Evolutionary conservation across 2,888 invertebrate species (phyloP).

Genomic region (Drosophila mercatorum): DNA sequence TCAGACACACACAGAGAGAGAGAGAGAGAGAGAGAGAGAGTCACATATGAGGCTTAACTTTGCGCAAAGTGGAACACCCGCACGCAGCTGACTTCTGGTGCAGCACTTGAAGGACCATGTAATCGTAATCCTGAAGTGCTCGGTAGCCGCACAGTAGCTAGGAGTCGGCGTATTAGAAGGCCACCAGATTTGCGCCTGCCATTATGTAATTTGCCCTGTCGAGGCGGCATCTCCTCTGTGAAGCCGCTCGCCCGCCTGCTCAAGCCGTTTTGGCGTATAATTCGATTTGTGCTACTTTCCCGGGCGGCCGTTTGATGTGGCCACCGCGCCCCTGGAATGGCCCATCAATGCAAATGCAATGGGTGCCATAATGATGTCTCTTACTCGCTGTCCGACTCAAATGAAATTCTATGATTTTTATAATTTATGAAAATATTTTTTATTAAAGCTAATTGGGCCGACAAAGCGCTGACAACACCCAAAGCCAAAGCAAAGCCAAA

Average conservation of each 20-base stretch:
- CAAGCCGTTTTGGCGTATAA: constrained; percentile 46
- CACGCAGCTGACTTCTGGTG: constrained; percentile 63
- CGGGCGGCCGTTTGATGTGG: constrained; percentile 60
- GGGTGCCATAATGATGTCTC: constrained; percentile 36
- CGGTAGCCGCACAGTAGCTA: constrained; percentile 56
- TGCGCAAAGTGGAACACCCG: constrained; percentile 74
- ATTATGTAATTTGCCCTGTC: constrained; percentile 79
- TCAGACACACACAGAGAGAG: constrained; percentile 30
- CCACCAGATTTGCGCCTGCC: constrained; percentile 63
- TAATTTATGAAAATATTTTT: constrained; percentile 71
- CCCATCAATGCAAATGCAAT: constrained; percentile 69
- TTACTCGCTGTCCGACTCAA: constrained; percentile 16
- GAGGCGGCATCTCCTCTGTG: constrained; percentile 36
- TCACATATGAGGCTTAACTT: constrained; percentile 57
- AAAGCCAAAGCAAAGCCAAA: background rate
- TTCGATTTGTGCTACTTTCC: constrained; percentile 75
- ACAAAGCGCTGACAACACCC: constrained; percentile 39
- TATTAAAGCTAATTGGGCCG: constrained; percentile 74
- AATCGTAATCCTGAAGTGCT: constrained; percentile 59
- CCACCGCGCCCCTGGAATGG: constrained; percentile 34
- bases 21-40: constrained; percentile 29
- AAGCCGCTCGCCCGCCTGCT: constrained; percentile 14
- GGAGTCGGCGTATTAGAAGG: constrained; percentile 23
- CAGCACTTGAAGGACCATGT: constrained; percentile 62
- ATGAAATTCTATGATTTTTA: constrained; percentile 26